Evolutionary conservation across 2,888 invertebrate species (phyloP), one percentile per base, ranked within the genome.

Genomic region (Agrotis puta): DNA sequence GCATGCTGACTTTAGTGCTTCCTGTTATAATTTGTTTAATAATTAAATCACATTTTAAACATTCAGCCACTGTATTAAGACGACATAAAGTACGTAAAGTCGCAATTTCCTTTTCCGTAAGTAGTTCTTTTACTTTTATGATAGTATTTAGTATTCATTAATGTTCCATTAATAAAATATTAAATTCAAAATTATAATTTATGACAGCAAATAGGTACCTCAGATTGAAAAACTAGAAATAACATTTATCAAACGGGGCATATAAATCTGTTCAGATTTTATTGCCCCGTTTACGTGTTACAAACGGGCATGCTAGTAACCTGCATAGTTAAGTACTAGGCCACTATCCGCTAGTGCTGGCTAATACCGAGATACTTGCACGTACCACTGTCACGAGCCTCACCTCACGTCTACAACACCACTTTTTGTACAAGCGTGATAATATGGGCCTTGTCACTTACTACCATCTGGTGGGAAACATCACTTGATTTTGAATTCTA

Each of bases 401-500:
- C 73, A 69, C 79, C 79, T 79, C 79, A 79, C 79, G 79, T 76
- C 71, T 76, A 27, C 24, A 33, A 62, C 76, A 68, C 72, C 72
- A 76, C 72, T 79, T 76, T 79, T 79, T 79, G 65, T 76, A 39
- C 64, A 56, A 53, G 68, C 72, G 54, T 68, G 48, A 72, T 76
- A 72, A 72, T 68, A 64, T 51, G 50, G 56, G 16, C 33, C 71
- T 75, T 79, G 61, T 62, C 66, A 54, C 64, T 67, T 45, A 58
- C 45, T 18, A 62, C 56, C 59, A 77, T 67, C 61, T 58, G 11
- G 11, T 27, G n/a, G 2, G 5, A 18, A 22, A n/a, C 14, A 9
- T n/a, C 20, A 53, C 20, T 22, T 39, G 16, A 50, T 39, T 65
- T 50, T 56, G 11, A 56, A 64, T 48, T 51, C 3, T 53, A 50